Evolutionary conservation across 2,888 invertebrate genomes (phyloP).

Genomic region (Luffia ferchaultella): DNA sequence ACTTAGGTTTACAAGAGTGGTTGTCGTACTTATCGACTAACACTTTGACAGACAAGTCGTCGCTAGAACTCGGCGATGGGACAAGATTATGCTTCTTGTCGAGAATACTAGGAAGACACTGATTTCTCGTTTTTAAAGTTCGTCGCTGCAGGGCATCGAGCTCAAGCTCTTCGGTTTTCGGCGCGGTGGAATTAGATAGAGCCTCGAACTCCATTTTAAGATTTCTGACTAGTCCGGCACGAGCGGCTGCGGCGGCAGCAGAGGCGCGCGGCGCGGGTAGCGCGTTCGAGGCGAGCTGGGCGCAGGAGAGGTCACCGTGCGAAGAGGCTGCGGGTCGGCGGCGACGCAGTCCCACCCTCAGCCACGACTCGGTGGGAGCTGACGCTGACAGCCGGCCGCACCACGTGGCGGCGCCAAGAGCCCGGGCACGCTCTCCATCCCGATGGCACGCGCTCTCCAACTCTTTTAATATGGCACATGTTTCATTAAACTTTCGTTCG

Average conservation of each 20-base stretch:
- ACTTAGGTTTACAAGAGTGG: slow-evolving; percentile 19
- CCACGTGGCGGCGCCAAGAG: slow-evolving; percentile 44
- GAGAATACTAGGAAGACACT: slow-evolving; percentile 4
- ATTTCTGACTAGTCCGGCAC: slow-evolving; percentile 81
- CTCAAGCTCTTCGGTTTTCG: slow-evolving; percentile 13
- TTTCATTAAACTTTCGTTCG: slow-evolving; percentile 54
- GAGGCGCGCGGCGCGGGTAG: slow-evolving; percentile 22
- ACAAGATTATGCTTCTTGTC: slow-evolving; percentile 19
- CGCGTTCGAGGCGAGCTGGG: slow-evolving; percentile 1
- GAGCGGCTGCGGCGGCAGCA: slow-evolving; percentile 21
- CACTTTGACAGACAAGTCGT: slow-evolving; percentile 77
- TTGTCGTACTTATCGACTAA: slow-evolving; percentile 79
- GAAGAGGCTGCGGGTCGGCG: slow-evolving; percentile 45
- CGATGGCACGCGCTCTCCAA: slow-evolving; percentile 43
- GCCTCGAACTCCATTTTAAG: slow-evolving; percentile 91
- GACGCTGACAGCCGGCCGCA: slow-evolving; percentile 66
- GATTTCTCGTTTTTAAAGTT: slow-evolving; percentile 20
- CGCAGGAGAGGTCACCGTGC: slow-evolving; percentile 35
- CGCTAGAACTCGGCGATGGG: slow-evolving; percentile 26
- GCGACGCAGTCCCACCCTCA: slow-evolving; percentile 46
- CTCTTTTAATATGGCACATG: slow-evolving; percentile 70
- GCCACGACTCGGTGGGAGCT: slow-evolving; percentile 68
- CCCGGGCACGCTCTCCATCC: slow-evolving; percentile 40
- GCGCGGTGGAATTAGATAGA: slow-evolving; percentile 55
- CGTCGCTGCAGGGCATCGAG: neutral